These are phyloP conservation scores for Helicoverpa zea DNA, from an alignment of 1,140 invertebrate species.

Conservation along the genomic window DNA sequence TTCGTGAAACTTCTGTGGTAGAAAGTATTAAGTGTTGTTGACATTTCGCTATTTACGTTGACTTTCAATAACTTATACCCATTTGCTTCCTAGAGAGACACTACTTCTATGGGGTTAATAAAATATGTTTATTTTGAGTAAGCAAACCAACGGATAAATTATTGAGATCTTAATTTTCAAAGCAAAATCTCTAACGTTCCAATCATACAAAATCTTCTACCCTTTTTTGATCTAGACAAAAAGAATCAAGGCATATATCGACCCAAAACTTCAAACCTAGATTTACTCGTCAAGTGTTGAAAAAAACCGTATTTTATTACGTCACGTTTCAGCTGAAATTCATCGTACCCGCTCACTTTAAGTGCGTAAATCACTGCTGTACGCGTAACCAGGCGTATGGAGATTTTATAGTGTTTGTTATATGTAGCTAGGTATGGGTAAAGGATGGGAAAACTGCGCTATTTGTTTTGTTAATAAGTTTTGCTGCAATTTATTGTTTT, in stretches of 20 bases:
- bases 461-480: neutral
- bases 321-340: conserved; percentile 23
- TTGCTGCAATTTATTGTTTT: neutral
- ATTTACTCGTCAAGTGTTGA: conserved; percentile 31
- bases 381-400: conserved; percentile 20
- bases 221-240: too few relatives aligned
- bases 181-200: too few relatives aligned
- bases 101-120: too few relatives aligned
- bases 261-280: neutral
- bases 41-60: too few relatives aligned
- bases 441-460: neutral
- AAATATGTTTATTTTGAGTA: too few relatives aligned
- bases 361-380: conserved; percentile 28
- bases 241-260: neutral
- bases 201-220: too few relatives aligned
- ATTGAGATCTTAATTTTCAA: too few relatives aligned
- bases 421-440: conserved; percentile 3
- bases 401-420: conserved; percentile 36
- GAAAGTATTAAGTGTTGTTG: too few relatives aligned
- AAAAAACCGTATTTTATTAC: conserved; percentile 32
- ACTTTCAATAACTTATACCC: too few relatives aligned
- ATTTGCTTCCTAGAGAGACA: too few relatives aligned
- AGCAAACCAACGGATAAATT: too few relatives aligned
- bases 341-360: conserved; percentile 22
- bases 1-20: too few relatives aligned